phyloP scores from a whole-genome alignment of 2,113 vertebrate genomes.

The Tragelaphus strepsiceros region DNA sequence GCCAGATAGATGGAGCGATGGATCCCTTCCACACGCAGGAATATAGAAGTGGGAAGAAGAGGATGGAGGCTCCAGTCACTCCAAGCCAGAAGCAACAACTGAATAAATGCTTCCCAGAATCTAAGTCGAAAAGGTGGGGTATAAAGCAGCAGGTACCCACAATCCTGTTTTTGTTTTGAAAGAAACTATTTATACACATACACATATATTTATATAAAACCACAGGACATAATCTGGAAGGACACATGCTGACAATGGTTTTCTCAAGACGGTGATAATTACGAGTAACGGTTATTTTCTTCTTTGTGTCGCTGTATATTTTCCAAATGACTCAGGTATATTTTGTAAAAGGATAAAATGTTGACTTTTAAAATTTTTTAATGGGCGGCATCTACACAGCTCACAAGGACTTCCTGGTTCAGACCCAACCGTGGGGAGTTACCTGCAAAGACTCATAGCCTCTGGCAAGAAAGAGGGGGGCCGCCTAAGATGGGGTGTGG shows the following conservation, averaged over 20 bases:
- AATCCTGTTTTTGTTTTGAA: conserved; percentile 24
- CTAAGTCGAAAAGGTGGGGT: neutral
- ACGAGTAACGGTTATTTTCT: neutral
- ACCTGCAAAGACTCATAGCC: neutral
- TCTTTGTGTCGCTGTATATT: neutral
- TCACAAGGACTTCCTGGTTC: neutral
- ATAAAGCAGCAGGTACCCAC: neutral
- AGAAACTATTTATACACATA: conserved; percentile 23
- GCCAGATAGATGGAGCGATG: neutral
- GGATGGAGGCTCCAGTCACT: neutral
- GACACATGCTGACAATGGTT: neutral
- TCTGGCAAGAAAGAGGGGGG: neutral
- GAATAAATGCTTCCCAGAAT: neutral
- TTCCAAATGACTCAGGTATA: neutral
- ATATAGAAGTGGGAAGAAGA: neutral
- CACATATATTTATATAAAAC: conserved; percentile 9
- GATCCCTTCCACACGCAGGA: neutral
- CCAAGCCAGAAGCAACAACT: neutral
- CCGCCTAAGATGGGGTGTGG: neutral
- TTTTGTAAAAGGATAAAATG: neutral
- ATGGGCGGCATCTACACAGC: neutral
- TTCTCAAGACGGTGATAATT: neutral
- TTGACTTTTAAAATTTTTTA: neutral
- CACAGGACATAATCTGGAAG: conserved; percentile 43
- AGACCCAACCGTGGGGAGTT: neutral